Base-by-base conservation (phyloP, 1,140 invertebrate genomes). In the Drosophila tropicalis region DNA sequence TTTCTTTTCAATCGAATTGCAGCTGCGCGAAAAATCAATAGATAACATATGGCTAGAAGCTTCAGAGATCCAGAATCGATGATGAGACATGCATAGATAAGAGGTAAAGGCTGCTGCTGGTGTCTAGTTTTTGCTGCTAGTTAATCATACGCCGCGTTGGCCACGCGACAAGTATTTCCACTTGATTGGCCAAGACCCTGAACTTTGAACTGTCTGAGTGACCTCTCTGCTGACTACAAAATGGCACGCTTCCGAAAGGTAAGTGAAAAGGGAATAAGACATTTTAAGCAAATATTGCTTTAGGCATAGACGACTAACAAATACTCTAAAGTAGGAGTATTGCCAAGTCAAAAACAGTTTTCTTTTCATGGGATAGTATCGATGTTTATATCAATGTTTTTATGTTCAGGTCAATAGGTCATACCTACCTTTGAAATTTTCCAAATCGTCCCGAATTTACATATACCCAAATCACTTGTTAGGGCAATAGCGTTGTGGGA, bases 131-230 rank as follows among this genome's bases (percentile, higher is more conserved):
- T 29, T 5, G 5, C 5, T 29, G 29, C 29, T 29, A 29, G 5
- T 86, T 89, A 83, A 83, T 77, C 83, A 86, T 80, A 83, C 80
- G 83, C 80, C 72, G 67, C 81, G 84, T 86, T 80, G 62, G 67
- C 62, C 76, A 86, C 84, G 84, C 76, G 69, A 74, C 12, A 60
- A 55, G 19, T 39, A 67, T 19, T 25, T 65, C 63, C 25, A 56
- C 15, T 68, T 72, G 70, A 71, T 89, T 89, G 61, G 40, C 36
- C 32, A 65, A 62, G 85, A 87, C 85, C 80, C 84, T 89, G 84
- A 87, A 84, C 84, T 67, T 79, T 72, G 73, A 70, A 70, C 72
- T 72, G 69, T 25, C 76, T 67, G 67, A 68, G 67, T 87, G 84
- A 87, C 89, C 84, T 81, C 70, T 39, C 78, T 67, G 10, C 83